These are phyloP conservation scores for Galaxias olidus DNA, from an alignment of 2,797 vertebrate genomes.

Conservation along the genomic window DNA sequence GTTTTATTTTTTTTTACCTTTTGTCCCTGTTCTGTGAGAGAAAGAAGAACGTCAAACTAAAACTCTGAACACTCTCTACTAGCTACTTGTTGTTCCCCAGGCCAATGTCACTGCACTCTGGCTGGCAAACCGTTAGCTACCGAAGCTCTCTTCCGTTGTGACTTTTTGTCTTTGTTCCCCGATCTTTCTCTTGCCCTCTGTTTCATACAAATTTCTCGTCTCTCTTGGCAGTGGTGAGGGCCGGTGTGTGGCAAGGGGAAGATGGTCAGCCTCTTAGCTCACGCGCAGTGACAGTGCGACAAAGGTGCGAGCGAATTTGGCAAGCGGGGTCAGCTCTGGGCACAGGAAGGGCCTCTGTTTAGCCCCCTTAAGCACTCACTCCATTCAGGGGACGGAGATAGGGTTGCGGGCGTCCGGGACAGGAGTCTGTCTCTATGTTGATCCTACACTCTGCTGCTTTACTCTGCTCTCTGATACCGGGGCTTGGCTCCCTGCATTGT, in stretches of 20 bases:
- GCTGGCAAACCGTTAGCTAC: background rate
- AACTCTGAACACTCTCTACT: no score
- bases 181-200: conserved; percentile 19
- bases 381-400: conserved; percentile 19
- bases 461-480: background rate
- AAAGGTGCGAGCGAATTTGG: conserved; percentile 44
- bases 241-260: conserved; percentile 30
- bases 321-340: conserved; percentile 12
- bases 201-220: background rate
- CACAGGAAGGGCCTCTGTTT: conserved; percentile 13
- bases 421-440: background rate
- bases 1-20: no score
- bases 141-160: conserved; percentile 3
- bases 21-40: no score
- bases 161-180: conserved; percentile 11
- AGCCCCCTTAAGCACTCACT: conserved; percentile 30
- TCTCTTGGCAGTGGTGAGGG: conserved; percentile 21
- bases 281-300: conserved; percentile 30
- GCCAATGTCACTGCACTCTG: background rate
- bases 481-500: background rate
- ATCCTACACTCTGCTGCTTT: background rate
- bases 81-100: no score
- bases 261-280: conserved; percentile 43
- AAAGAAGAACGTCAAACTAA: no score
- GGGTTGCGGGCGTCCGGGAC: conserved; percentile 15